Conservation (phyloP, 2,888 invertebrate species). For the Sinopyrophorus schimmeli region DNA sequence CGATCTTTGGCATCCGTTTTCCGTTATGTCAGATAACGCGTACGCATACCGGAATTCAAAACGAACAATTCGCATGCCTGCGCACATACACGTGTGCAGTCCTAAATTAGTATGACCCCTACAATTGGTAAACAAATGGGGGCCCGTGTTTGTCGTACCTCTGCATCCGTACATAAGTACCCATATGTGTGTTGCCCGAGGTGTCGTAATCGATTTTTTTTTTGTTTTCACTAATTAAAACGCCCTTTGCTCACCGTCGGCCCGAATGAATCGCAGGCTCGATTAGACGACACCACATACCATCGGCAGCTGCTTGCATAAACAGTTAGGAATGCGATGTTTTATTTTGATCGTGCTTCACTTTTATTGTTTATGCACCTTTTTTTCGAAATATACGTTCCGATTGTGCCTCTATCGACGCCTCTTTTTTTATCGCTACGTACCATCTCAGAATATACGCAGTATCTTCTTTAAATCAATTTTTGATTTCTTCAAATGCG, state of each 20-base stretch:
- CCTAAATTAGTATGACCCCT: conserved; percentile 21
- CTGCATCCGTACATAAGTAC: not conserved
- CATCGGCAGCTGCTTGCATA: no score
- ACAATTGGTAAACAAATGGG: conserved; percentile 4
- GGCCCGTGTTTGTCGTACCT: conserved; percentile 1
- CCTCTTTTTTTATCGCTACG: no score
- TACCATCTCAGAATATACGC: no score
- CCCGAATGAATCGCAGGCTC: no score
- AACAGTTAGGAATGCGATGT: conserved; percentile 26
- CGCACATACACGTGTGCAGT: conserved; percentile 15
- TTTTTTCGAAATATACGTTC: no score
- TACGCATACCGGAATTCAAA: conserved; percentile 26
- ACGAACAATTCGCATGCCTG: conserved; percentile 25
- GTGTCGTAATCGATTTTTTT: no score
- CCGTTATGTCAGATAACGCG: conserved; percentile 26
- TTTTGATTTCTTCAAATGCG: no score
- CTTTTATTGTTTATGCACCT: conserved; percentile 21
- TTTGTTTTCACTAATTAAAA: no score
- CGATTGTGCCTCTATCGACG: no score
- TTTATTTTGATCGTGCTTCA: conserved; percentile 25
- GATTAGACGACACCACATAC: no score
- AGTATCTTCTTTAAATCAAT: no score
- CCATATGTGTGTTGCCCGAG: not conserved
- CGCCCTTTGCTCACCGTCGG: conserved; percentile 9
- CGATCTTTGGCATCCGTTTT: conserved; percentile 17